Percentiles rank a stretch among this genome's conserved stretches.
phyloP scores from a whole-genome alignment of 2,797 vertebrate species.

The Hylomyscus alleni region DNA sequence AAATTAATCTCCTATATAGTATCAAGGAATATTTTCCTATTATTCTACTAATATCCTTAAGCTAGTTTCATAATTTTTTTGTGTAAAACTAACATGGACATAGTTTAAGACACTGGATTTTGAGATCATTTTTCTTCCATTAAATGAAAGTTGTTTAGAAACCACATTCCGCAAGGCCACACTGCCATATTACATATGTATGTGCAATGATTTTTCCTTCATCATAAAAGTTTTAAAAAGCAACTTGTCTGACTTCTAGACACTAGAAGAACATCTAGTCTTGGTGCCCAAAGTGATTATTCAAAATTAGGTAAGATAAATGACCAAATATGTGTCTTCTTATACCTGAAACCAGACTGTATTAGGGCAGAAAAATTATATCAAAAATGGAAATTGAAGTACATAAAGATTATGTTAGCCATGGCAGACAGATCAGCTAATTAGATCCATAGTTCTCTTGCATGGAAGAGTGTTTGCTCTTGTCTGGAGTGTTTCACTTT shows the following conservation, averaged over 20 bases:
- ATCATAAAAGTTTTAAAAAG: constrained; percentile 55
- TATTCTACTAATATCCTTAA: constrained; percentile 10
- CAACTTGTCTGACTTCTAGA: constrained; percentile 35
- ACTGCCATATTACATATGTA: constrained; percentile 52
- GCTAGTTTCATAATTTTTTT: constrained; percentile 56
- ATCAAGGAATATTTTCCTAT: neutral
- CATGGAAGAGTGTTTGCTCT: neutral
- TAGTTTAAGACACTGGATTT: constrained; percentile 30
- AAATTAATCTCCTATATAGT: neutral
- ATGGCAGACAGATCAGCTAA: neutral
- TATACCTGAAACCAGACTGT: constrained; percentile 20
- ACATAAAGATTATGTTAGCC: neutral
- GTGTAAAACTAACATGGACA: constrained; percentile 41
- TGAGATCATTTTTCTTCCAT: constrained; percentile 16
- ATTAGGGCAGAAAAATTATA: neutral
- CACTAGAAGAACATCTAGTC: constrained; percentile 41
- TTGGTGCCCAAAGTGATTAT: neutral
- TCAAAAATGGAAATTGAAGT: neutral
- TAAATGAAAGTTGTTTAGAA: constrained; percentile 60
- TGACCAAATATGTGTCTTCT: neutral
- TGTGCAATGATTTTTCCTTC: neutral
- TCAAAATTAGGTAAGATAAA: constrained; percentile 53
- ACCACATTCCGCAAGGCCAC: constrained; percentile 5
- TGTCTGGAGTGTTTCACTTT: neutral
- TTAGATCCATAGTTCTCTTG: neutral